Evolutionary conservation across 2,113 vertebrate species (phyloP).

Genomic region (Lates calcarifer): DNA sequence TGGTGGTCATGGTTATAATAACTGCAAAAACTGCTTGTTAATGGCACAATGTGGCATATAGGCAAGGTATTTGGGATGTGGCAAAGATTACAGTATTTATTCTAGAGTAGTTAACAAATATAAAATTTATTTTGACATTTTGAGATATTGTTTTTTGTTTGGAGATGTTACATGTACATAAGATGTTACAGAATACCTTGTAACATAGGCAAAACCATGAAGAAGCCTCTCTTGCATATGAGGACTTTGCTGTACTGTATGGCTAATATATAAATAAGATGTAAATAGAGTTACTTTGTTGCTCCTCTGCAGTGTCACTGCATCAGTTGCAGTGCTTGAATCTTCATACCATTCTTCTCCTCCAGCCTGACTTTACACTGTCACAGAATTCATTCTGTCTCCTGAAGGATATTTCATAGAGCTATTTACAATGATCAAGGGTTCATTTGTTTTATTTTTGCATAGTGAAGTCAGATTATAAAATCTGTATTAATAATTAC

Average conservation of each 20-base stretch:
- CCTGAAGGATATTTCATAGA: not conserved
- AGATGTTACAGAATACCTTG: conserved; percentile 57
- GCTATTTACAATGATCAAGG: not conserved
- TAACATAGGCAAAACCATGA: conserved; percentile 67
- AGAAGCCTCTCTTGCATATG: conserved; percentile 52
- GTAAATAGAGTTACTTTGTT: conserved; percentile 74
- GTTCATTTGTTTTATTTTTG: conserved; percentile 3
- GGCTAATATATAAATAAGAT: conserved; percentile 66
- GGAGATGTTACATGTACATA: conserved; percentile 65
- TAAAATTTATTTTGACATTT: conserved; percentile 69
- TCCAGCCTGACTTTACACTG: conserved; percentile 19
- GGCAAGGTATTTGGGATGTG: conserved; percentile 36
- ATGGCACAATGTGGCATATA: conserved; percentile 29
- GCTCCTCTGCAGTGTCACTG: conserved; percentile 51
- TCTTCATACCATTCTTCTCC: conserved; percentile 16
- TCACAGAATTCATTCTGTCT: conserved; percentile 10
- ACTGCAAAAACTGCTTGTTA: conserved; percentile 37
- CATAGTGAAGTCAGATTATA: conserved; percentile 13
- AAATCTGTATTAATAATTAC: conserved; percentile 1
- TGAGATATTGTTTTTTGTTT: conserved; percentile 41
- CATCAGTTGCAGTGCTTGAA: conserved; percentile 38
- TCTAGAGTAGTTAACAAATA: conserved; percentile 64
- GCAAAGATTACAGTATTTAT: conserved; percentile 70
- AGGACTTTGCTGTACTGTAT: conserved; percentile 59
- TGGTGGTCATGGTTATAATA: conserved; percentile 23